Conservation (phyloP, 2,888 invertebrate genomes). For the Scelioninae gen. 1 region DNA sequence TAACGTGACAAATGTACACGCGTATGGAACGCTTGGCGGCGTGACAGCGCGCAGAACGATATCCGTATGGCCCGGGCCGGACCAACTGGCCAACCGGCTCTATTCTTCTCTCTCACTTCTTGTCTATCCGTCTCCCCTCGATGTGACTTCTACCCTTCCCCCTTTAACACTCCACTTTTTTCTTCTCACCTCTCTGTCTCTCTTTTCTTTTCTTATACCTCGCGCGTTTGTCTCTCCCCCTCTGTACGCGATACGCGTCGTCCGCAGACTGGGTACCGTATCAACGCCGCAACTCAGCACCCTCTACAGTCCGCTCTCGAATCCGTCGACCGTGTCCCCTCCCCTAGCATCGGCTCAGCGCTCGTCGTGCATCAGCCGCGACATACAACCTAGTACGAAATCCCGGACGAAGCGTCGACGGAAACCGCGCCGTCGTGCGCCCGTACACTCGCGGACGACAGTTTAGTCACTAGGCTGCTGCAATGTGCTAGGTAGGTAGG, state of each 20-base stretch:
- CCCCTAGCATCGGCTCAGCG: conserved; percentile 14
- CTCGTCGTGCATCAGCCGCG: conserved; percentile 42
- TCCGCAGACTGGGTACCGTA: conserved; percentile 56
- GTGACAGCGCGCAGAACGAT: conserved; percentile 42
- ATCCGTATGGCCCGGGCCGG: conserved; percentile 62
- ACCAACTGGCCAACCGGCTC: conserved; percentile 29
- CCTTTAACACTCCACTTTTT: conserved; percentile 3
- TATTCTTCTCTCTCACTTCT: conserved; percentile 17
- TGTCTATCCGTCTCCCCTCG: conserved; percentile 3
- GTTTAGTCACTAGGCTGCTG: conserved; percentile 68
- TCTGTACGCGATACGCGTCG: conserved; percentile 57
- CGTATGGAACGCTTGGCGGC: conserved; percentile 57
- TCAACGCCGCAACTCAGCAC: conserved; percentile 52
- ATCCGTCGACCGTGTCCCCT: conserved; percentile 13
- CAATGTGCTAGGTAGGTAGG: conserved; percentile 71
- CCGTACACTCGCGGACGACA: conserved; percentile 37
- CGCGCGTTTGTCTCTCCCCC: conserved; percentile 27
- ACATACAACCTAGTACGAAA: conserved; percentile 28
- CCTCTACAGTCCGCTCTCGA: conserved; percentile 61
- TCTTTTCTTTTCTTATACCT: conserved; percentile 1
- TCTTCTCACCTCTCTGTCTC: conserved; percentile 3
- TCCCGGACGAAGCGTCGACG: conserved; percentile 48
- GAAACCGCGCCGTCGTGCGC: conserved; percentile 52
- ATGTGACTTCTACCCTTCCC: conserved; percentile 1
- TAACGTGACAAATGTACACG: conserved; percentile 48